Base-by-base conservation (phyloP, 2,113 vertebrate species). In the Stigmatopora argus region DNA sequence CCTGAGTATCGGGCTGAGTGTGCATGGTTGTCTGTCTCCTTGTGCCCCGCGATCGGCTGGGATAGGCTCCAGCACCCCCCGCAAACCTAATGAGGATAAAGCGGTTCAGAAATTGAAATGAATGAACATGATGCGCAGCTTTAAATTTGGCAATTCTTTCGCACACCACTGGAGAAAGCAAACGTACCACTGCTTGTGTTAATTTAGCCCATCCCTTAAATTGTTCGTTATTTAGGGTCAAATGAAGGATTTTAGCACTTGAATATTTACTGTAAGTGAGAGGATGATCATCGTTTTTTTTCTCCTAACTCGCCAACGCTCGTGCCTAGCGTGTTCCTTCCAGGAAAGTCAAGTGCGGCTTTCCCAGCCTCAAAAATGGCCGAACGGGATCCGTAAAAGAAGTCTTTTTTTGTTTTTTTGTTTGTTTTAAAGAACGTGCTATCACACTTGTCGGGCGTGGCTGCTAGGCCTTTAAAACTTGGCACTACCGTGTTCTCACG, bases 331-430 rank as follows among this genome's bases (percentile, higher is more conserved):
- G 67, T 84, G 69, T 80, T 78, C 77, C 67, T 67, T 62, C 35
- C 56, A 80, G 74, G 73, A 83, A 74, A 80, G 72, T 75, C 63
- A 78, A 73, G 78, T 80, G 82, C 83, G 85, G 80, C 81, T 85
- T 80, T 9, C 9, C 31, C 38, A 38, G 56, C 56, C 31, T 38
- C 18, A 35, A 34, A 57, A 57, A 35, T 17, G 35, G 17, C 7
- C 31, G 1, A 10, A 34, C 35, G 7, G 18, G 34, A 59, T 35
- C 57, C 9, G 18, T n/a, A 38, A 59, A n/a, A 59, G 17, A 59
- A 35, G 7, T 59, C 34, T 53, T 23, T 51, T 51, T 2, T 11
- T 12, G n/a, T 2, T 21, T 23, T 12, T 21, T 53, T 0, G 11
- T 23, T 21, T 13, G 8, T n/a, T 52, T 21, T 52, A 19, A 23